Base-by-base conservation (phyloP, 2,113 vertebrate genomes). In the Syrrhaptes paradoxus region DNA sequence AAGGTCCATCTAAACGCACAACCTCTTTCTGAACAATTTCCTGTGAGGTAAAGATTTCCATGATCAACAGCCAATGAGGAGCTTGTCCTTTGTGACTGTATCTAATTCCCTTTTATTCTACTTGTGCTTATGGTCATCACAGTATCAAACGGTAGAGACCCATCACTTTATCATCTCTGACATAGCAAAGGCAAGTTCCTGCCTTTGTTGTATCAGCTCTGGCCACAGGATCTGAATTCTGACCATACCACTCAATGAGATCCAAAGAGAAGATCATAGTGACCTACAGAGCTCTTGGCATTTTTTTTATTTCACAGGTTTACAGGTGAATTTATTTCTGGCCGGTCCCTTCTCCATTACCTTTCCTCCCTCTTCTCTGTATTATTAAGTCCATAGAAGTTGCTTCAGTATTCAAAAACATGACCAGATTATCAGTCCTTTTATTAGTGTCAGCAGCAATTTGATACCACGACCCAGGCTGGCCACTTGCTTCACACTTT, bases 401-500 rank as follows among this genome's bases (percentile, higher is more conserved):
- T 80, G 43, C 74, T 68, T 63, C 18, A 66, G 63, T 36, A 28
- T 67, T 90, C 43, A 91, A 74, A 92, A 88, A 16, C 75, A 90
- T 19, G 31, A 73, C 54, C 43, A 91, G 82, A 88, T 91, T 88
- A 93, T 85, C 91, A 77, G 81, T 58, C 65, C 59, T 89, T 95
- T 94, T 91, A 79, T 94, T 96, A 95, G 94, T 91, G 79, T 17
- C 38, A 49, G 71, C 16, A 48, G 85, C 46, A 85, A 96, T 24
- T 29, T 36, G 85, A 94, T 58, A 93, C 79, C 59, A 29, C 6
- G 25, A 70, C 63, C 41, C 70, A 93, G 67, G 49, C 72, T 52
- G 66, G 49, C 31, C 92, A 95, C 54, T 94, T 91, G 91, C 55
- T 96, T 93, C 85, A 91, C 93, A 90, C 94, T 62, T 92, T 79